phyloP scores from a whole-genome alignment of 2,113 vertebrate species.

The Carassius gibelio region DNA sequence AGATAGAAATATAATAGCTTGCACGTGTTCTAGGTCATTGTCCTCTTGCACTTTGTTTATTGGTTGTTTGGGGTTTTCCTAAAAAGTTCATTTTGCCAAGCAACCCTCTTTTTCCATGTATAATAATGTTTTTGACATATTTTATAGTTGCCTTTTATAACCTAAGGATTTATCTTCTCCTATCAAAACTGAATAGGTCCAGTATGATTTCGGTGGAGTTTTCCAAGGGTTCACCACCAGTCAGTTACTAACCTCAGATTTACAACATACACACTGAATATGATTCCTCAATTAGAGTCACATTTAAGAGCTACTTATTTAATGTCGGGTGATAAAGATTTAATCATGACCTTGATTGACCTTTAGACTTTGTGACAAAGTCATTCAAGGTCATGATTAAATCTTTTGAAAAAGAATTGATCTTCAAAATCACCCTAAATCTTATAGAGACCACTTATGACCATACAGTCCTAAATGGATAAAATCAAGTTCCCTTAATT shows the following conservation, averaged over 20 bases:
- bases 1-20: not conserved
- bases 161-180: slow-evolving; percentile 73
- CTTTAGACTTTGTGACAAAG: no score
- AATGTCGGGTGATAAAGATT: no score
- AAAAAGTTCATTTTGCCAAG: slow-evolving; percentile 43
- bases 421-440: no score
- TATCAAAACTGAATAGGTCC: slow-evolving; percentile 70
- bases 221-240: slow-evolving; percentile 54
- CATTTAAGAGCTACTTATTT: no score
- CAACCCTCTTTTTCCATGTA: slow-evolving; percentile 67
- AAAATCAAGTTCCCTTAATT: not conserved
- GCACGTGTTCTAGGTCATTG: slow-evolving; percentile 19
- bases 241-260: slow-evolving; percentile 62
- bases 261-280: not conserved
- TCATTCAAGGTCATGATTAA: no score
- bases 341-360: no score
- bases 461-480: not conserved
- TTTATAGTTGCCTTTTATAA: slow-evolving; percentile 72
- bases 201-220: slow-evolving; percentile 64
- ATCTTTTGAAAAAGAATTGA: no score
- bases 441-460: not conserved
- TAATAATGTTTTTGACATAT: slow-evolving; percentile 68
- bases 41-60: slow-evolving; percentile 11
- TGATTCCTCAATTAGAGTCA: no score
- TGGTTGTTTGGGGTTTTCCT: slow-evolving; percentile 12